Conservation (phyloP, 2,797 vertebrate species). For the Myotis planiceps region DNA sequence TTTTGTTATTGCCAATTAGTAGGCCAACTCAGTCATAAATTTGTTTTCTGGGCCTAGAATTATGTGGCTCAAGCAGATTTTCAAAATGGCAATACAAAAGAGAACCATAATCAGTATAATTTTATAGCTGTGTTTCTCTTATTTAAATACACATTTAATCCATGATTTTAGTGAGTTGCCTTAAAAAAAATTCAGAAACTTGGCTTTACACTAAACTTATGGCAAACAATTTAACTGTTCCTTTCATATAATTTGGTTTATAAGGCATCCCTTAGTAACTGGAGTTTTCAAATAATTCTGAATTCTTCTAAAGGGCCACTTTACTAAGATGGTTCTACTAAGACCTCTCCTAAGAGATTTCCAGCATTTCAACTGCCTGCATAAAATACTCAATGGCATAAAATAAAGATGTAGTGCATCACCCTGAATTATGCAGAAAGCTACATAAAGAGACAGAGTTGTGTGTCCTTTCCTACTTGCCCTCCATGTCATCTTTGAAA, state of each 20-base stretch:
- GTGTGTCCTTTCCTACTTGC: neutral
- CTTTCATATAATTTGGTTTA: constrained; percentile 1
- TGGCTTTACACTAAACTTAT: neutral
- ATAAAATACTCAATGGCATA: neutral
- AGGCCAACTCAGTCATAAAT: neutral
- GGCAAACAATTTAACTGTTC: neutral
- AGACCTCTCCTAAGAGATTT: neutral
- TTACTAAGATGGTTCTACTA: neutral
- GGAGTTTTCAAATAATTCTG: constrained; percentile 33
- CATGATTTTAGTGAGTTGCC: neutral
- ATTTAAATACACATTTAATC: constrained; percentile 24
- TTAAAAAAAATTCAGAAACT: neutral
- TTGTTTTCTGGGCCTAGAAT: neutral
- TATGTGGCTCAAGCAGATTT: neutral
- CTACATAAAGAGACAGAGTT: neutral
- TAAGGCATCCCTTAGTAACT: neutral
- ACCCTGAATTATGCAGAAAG: constrained; percentile 25
- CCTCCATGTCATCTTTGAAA: constrained; percentile 27
- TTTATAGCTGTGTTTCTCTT: neutral
- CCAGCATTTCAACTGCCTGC: neutral
- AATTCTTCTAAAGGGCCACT: neutral
- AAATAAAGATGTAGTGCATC: neutral
- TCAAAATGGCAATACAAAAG: neutral
- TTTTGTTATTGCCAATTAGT: neutral
- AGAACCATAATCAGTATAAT: neutral